Evolutionary conservation across 2,888 invertebrate genomes (phyloP), one percentile per base, ranked within the genome.

Genomic region (Zhuqinia jingwanae): DNA sequence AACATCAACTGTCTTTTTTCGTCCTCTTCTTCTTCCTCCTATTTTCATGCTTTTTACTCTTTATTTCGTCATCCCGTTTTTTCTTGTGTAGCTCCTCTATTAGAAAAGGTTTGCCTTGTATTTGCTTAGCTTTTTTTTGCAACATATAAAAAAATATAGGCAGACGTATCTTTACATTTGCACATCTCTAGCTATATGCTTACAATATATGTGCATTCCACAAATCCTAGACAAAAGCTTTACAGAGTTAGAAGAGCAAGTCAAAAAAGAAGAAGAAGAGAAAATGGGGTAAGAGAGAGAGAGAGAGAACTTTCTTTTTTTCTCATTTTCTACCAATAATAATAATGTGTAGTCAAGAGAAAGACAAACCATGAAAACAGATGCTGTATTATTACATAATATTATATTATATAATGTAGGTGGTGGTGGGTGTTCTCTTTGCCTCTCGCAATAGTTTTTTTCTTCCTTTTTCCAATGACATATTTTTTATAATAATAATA

Each of bases 41-140:
- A 6, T 47, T 78, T 45, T 42, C 20, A 47, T 63, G 60, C 63
- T 63, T 70, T 60, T 70, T 70, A 42, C 58, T 70, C 45, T 58
- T 58, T 81, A 81, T 81, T 81, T 81, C 60, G 73, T 73, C 81
- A 70, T 81, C 58, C 70, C 42, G 73, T 68, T 80, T 63, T 79
- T 53, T 53, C 75, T 75, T 75, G 53, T 17, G 11, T 53, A 30
- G 42, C 27, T 53, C 15, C 45, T 53, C 53, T n/a, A n/a, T n/a
- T n/a, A 27, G 75, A 47, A 50, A 25, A 73, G 47, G 53, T 53
- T 75, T 75, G 17, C 75, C 75, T n/a, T 22, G 15, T 63, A 1
- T 27, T 63, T 63, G 30, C 60, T 63, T 63, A 30, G 27, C 53
- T n/a, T n/a, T n/a, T n/a, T n/a, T n/a, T n/a, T n/a, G n/a, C n/a